Evolutionary conservation across 2,888 invertebrate genomes (phyloP).

Genomic region (Rhagophthalmus giganteus): DNA sequence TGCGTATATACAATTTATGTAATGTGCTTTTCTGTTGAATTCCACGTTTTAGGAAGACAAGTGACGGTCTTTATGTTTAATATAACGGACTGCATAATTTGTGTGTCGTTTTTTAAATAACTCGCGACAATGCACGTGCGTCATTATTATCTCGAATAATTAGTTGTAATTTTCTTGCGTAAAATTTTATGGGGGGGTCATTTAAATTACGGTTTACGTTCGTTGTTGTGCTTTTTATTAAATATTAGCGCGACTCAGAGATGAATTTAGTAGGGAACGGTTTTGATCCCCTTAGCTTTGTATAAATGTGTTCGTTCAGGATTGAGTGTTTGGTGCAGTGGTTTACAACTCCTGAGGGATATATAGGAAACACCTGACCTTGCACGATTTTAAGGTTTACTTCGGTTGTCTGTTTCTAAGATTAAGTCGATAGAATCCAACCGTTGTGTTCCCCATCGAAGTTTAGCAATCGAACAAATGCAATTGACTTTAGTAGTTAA

Average conservation of each 20-base stretch:
- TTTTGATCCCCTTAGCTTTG: neutral
- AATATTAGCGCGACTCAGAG: too few relatives aligned
- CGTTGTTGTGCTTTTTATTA: too few relatives aligned
- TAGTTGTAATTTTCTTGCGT: too few relatives aligned
- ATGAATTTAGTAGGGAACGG: too few relatives aligned
- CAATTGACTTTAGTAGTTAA: conserved; percentile 45
- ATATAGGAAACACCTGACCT: conserved; percentile 11
- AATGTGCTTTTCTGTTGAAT: conserved; percentile 7
- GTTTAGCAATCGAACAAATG: conserved; percentile 43
- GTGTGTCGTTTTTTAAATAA: neutral
- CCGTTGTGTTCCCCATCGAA: conserved; percentile 36
- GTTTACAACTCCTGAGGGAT: conserved; percentile 12
- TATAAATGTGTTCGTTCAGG: too few relatives aligned
- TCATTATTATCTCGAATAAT: too few relatives aligned
- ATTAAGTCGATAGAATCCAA: conserved; percentile 12
- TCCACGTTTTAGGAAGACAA: conserved; percentile 2
- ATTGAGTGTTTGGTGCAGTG: conserved; percentile 4
- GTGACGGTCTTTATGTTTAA: neutral
- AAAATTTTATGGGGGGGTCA: too few relatives aligned
- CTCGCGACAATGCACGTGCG: neutral
- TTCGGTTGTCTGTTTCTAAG: conserved; percentile 17
- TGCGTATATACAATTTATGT: conserved; percentile 11
- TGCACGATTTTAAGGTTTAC: conserved; percentile 15
- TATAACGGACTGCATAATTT: conserved; percentile 1
- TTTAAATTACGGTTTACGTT: neutral